Base-by-base conservation (phyloP, 2,888 invertebrate genomes). In the Thereva unica region DNA sequence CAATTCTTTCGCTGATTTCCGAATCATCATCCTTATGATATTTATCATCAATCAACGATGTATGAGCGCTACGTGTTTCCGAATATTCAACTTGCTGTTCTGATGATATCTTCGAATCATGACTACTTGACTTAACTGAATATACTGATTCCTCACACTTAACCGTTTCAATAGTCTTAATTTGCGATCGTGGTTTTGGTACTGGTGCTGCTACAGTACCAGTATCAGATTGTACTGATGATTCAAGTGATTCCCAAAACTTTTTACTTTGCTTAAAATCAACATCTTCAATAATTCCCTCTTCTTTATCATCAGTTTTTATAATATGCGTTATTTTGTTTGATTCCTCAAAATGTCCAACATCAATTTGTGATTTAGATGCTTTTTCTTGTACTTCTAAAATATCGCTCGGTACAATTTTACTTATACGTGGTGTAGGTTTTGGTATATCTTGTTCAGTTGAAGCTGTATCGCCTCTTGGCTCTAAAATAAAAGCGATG, bases 391-490 rank as follows among this genome's bases (percentile, higher is more conserved):
- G 40, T 40, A 49, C 49, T 55, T 56, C 41, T 40, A 35, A 34
- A 40, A 64, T 44, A 57, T 74, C 75, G 66, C 77, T 76, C 45
- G 76, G 75, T 61, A 74, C 74, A 68, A 77, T 72, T 75, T 76
- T 78, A 69, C 75, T 76, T 70, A 76, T 76, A 69, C 84, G 81
- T 61, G 84, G 84, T 75, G 82, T 84, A 72, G 84, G 83, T 78
- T 81, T 82, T 70, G 84, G 84, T 73, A 73, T 71, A 69, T 75
- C 74, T 74, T 80, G 76, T 74, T 73, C 72, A 64, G 71, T 67
- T 55, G 71, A 68, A 64, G 68, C 70, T 66, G 64, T 50, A 72
- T 78, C 78, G 75, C 75, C 78, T 77, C 77, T 76, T 79, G 79
- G 76, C 76, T 80, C 81, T 80, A 81, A 80, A 79, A 79, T 75